Conservation (phyloP, 2,888 invertebrate genomes). For the Sarcophaga rosellei region DNA sequence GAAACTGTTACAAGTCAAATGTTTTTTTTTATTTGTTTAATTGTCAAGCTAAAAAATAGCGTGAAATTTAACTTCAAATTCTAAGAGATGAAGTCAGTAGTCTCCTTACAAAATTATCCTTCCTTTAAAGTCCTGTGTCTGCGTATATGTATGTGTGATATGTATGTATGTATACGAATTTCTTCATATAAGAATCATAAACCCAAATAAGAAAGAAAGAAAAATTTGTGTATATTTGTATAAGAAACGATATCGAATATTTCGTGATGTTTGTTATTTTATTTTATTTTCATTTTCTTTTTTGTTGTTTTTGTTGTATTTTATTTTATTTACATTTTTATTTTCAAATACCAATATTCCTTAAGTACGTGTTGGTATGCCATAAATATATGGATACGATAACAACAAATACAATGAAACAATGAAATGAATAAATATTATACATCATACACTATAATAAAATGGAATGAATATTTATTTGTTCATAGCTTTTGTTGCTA, state of each 20-base stretch:
- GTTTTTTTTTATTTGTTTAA: too few relatives aligned
- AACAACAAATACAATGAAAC: background rate
- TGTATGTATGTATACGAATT: constrained; percentile 27
- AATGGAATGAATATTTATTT: background rate
- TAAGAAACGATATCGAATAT: constrained; percentile 39
- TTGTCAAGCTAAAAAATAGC: too few relatives aligned
- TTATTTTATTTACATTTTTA: constrained; percentile 65
- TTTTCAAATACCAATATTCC: constrained; percentile 68
- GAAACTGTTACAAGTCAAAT: too few relatives aligned
- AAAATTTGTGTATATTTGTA: background rate
- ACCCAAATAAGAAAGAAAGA: constrained; percentile 23
- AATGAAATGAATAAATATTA: background rate
- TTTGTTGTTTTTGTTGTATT: constrained; percentile 21
- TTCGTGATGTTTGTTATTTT: constrained; percentile 65
- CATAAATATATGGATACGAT: constrained; percentile 65
- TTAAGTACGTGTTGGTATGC: constrained; percentile 69
- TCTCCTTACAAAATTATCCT: background rate
- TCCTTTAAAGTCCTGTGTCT: constrained; percentile 11
- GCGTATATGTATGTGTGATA: background rate
- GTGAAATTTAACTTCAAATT: too few relatives aligned
- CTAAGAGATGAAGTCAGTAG: too few relatives aligned
- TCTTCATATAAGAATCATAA: constrained; percentile 36
- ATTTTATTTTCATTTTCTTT: constrained; percentile 31
- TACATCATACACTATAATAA: background rate
- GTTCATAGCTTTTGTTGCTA: background rate